phyloP scores from a whole-genome alignment of 2,113 vertebrate genomes.

The Brevimyrus niger region DNA sequence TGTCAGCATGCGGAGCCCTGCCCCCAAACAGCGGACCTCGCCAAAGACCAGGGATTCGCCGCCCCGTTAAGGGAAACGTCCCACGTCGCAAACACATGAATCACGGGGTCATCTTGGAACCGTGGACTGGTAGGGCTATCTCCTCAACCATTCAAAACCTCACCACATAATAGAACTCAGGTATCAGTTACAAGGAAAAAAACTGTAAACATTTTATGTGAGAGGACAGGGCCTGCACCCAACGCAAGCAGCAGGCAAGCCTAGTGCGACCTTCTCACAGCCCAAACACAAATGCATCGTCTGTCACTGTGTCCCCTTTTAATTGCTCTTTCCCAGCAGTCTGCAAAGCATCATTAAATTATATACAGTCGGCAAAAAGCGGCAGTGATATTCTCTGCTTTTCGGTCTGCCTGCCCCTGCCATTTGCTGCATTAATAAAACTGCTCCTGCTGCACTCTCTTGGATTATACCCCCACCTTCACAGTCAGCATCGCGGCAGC shows the following conservation, averaged over 20 bases:
- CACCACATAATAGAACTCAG: background rate
- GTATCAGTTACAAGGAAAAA: background rate
- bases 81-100: background rate
- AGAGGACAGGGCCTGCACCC: background rate
- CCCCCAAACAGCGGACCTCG: background rate
- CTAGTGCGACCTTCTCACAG: background rate
- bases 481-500: background rate
- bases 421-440: constrained; percentile 1
- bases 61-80: background rate
- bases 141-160: background rate
- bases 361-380: background rate
- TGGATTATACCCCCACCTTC: background rate
- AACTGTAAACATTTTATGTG: background rate
- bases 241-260: background rate
- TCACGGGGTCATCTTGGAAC: background rate
- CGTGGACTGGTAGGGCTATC: background rate
- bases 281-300: background rate
- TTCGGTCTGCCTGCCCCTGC: background rate
- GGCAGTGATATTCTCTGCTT: background rate
- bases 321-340: background rate
- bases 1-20: background rate
- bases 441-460: no score
- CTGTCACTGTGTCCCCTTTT: background rate
- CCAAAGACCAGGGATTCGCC: background rate
- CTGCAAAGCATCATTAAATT: background rate